Evolutionary conservation across 2,888 invertebrate genomes (phyloP).

Genomic region (Nymphalis urticae): DNA sequence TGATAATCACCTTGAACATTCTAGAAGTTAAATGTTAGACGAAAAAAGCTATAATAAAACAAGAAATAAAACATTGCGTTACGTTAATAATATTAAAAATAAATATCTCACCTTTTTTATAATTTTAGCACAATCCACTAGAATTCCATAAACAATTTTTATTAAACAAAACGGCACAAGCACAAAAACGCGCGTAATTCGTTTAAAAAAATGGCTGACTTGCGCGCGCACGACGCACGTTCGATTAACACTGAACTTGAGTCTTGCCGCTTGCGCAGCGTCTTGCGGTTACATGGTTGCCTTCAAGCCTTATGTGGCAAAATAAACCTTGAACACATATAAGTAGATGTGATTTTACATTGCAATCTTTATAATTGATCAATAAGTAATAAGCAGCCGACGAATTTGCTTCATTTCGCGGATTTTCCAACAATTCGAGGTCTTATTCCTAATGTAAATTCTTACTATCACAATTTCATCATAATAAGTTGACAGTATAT

Average conservation of each 20-base stretch:
- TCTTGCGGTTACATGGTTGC: conserved; percentile 49
- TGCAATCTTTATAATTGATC: neutral
- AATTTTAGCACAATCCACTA: conserved; percentile 11
- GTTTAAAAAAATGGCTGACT: conserved; percentile 44
- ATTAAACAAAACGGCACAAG: conserved; percentile 34
- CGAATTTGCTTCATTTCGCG: conserved; percentile 47
- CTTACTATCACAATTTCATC: conserved; percentile 23
- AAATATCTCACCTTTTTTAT: conserved; percentile 13
- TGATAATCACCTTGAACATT: conserved; percentile 25
- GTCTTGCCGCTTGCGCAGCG: conserved; percentile 49
- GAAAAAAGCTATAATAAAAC: neutral
- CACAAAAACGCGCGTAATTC: conserved; percentile 50
- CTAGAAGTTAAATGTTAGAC: neutral
- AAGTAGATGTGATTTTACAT: conserved; percentile 16
- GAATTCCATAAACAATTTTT: conserved; percentile 28
- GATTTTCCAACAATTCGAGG: conserved; percentile 47
- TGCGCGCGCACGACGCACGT: conserved; percentile 54
- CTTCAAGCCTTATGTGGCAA: conserved; percentile 45
- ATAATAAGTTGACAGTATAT: neutral
- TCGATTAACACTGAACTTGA: conserved; percentile 73
- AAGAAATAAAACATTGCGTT: neutral
- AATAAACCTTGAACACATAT: conserved; percentile 23
- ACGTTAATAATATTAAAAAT: neutral
- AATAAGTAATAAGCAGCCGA: conserved; percentile 25
- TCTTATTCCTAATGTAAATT: conserved; percentile 20